Percentiles rank a stretch among this genome's conserved stretches.
Conservation (phyloP, 2,797 vertebrate genomes). For the Sebastes dallii region DNA sequence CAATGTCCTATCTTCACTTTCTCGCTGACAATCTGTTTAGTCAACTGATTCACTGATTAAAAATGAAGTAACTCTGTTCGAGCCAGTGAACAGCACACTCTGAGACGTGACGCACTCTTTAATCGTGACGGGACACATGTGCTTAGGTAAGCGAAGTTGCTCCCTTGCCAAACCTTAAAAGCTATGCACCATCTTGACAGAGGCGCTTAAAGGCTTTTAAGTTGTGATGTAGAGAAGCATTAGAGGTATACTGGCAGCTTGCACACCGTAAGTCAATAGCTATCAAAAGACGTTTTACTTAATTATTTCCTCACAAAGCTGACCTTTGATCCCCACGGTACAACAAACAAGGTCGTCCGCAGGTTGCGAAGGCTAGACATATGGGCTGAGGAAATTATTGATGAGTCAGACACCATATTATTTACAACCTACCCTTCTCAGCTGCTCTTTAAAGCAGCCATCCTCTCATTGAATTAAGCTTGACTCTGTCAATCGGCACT, state of each 20-base stretch:
- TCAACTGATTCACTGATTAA: slow-evolving; percentile 52
- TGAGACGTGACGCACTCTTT: slow-evolving; percentile 48
- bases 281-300: slow-evolving; percentile 69
- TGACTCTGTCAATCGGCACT: slow-evolving; percentile 17
- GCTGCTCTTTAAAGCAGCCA: slow-evolving; percentile 20
- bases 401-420: slow-evolving; percentile 49
- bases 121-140: slow-evolving; percentile 57
- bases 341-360: slow-evolving; percentile 49
- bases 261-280: slow-evolving; percentile 52
- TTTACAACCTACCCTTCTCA: slow-evolving; percentile 39
- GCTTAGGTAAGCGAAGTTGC: slow-evolving; percentile 58
- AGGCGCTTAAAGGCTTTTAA: slow-evolving; percentile 69
- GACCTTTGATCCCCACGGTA: slow-evolving; percentile 52
- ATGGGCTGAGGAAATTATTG: slow-evolving; percentile 51
- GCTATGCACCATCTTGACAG: slow-evolving; percentile 54
- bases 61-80: slow-evolving; percentile 40
- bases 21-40: slow-evolving; percentile 67
- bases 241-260: slow-evolving; percentile 63
- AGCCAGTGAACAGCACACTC: slow-evolving; percentile 45
- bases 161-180: slow-evolving; percentile 56
- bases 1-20: slow-evolving; percentile 63
- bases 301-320: slow-evolving; percentile 66
- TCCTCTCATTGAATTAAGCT: slow-evolving; percentile 2
- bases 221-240: slow-evolving; percentile 58
- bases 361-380: slow-evolving; percentile 46